phyloP scores from a whole-genome alignment of 2,113 vertebrate genomes.

The Myodes glareolus region DNA sequence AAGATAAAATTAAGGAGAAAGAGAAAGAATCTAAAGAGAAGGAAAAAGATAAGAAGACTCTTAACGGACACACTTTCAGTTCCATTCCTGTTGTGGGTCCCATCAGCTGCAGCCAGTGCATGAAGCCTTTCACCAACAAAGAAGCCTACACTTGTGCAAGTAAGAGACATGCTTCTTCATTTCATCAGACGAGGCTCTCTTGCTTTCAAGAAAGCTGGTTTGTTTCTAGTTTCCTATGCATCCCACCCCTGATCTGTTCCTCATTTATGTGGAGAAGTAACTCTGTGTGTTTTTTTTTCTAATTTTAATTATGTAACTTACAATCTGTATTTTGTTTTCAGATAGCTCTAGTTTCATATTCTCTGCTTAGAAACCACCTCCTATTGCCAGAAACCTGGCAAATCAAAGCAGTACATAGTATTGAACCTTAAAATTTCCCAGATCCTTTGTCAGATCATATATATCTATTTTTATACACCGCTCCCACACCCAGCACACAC shows the following conservation, averaged over 20 bases:
- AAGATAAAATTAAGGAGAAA: conserved; percentile 91
- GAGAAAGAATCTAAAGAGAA: conserved; percentile 93
- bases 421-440: background rate
- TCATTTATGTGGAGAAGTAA: conserved; percentile 12
- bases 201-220: background rate
- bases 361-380: background rate
- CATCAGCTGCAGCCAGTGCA: conserved; percentile 91
- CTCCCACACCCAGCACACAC: background rate
- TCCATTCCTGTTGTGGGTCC: conserved; percentile 84
- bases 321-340: background rate
- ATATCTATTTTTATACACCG: background rate
- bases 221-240: background rate
- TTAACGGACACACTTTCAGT: conserved; percentile 93
- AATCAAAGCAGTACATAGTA: background rate
- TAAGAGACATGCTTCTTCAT: conserved; percentile 80
- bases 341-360: background rate
- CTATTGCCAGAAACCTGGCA: background rate
- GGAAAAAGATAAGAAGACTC: conserved; percentile 92
- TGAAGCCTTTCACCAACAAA: conserved; percentile 91
- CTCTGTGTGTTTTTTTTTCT: background rate
- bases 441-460: background rate
- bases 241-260: background rate
- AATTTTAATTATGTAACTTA: background rate
- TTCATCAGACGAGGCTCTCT: background rate
- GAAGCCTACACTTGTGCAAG: conserved; percentile 93